A percentile compares a stretch with the other conserved stretches of the same genome.
These are phyloP conservation scores for Drosophila kurseongensis DNA, from an alignment of 1,140 invertebrate genomes.

Conservation along the genomic window DNA sequence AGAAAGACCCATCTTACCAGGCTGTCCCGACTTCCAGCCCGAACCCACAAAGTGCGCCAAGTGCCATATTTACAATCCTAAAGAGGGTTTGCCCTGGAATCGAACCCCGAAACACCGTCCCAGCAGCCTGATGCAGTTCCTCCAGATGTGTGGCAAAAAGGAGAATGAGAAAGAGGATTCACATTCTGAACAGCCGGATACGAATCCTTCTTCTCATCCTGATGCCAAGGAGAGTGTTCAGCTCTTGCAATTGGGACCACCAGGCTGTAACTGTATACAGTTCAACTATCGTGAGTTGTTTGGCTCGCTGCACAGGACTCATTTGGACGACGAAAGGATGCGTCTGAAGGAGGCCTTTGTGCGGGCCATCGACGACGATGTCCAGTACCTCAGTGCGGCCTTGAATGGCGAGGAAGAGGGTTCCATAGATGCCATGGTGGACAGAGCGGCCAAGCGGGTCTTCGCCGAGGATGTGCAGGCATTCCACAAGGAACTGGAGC, in stretches of 20 bases:
- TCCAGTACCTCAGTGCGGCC: slow-evolving; percentile 33
- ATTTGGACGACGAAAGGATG: slow-evolving; percentile 19
- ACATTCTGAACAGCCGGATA: background rate
- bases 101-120: background rate
- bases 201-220: background rate
- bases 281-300: slow-evolving; percentile 59
- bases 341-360: slow-evolving; percentile 45
- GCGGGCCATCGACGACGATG: slow-evolving; percentile 51
- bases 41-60: slow-evolving; percentile 5
- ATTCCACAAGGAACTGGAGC: slow-evolving; percentile 31
- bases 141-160: slow-evolving; percentile 3
- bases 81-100: background rate
- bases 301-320: background rate
- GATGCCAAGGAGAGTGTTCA: slow-evolving; percentile 5
- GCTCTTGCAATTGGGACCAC: slow-evolving; percentile 18
- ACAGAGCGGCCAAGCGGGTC: slow-evolving; percentile 14
- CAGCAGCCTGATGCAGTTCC: slow-evolving; percentile 46
- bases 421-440: slow-evolving; percentile 31
- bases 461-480: slow-evolving; percentile 23
- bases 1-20: background rate
- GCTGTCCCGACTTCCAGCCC: slow-evolving; percentile 17
- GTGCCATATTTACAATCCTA: slow-evolving; percentile 20
- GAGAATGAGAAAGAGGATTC: background rate
- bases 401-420: slow-evolving; percentile 7
- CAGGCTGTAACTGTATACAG: background rate